Conservation (phyloP, 2,797 vertebrate species). For the Distichodus sexfasciatus region DNA sequence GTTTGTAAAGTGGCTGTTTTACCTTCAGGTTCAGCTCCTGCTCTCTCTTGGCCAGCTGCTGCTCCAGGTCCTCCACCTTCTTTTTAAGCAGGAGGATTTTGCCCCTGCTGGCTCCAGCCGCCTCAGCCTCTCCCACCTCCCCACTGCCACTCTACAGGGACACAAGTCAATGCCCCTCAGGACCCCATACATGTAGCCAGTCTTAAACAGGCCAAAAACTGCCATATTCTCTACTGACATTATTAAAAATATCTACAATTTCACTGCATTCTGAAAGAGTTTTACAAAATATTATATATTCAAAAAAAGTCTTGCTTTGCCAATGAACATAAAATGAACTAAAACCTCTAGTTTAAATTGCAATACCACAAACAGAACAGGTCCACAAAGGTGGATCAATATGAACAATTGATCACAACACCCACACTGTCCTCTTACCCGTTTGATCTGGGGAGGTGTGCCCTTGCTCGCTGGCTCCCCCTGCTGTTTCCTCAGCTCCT, state of each 20-base stretch:
- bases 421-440: slow-evolving; percentile 67
- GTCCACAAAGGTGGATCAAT: no score
- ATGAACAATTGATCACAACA: no score
- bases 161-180: neutral
- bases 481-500: slow-evolving; percentile 81
- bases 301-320: no score
- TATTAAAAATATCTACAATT: no score
- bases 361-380: neutral
- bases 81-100: slow-evolving; percentile 86
- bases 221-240: no score
- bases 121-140: slow-evolving; percentile 75
- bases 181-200: neutral
- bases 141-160: slow-evolving; percentile 64
- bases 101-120: slow-evolving; percentile 78
- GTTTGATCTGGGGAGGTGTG: slow-evolving; percentile 71
- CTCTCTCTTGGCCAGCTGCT: slow-evolving; percentile 74
- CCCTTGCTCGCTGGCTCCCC: slow-evolving; percentile 56
- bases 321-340: no score
- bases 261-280: no score
- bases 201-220: no score
- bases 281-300: no score
- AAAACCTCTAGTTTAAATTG: no score
- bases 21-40: slow-evolving; percentile 79
- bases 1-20: neutral
- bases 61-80: slow-evolving; percentile 85